Conservation (phyloP, 2,888 invertebrate genomes). For the Leucoptera coffeella region DNA sequence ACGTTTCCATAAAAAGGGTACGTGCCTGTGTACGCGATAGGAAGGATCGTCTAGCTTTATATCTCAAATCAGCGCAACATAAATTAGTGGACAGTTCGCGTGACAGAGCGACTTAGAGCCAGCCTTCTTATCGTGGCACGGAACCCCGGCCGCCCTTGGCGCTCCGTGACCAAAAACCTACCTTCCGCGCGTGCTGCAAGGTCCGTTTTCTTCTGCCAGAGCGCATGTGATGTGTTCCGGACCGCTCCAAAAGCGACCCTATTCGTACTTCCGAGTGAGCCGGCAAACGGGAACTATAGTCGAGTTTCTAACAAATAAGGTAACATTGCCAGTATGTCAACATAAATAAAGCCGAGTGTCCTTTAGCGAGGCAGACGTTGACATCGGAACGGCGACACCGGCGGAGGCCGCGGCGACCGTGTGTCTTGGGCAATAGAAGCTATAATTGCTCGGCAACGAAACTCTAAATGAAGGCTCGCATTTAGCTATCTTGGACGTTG, state of each 20-base stretch:
- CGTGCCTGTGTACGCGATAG: constrained; percentile 12
- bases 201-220: background rate
- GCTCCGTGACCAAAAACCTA: constrained; percentile 18
- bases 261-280: constrained; percentile 17
- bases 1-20: constrained; percentile 18
- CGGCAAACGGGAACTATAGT: constrained; percentile 13
- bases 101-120: constrained; percentile 39
- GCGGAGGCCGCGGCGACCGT: constrained; percentile 16
- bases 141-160: constrained; percentile 23
- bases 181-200: constrained; percentile 11
- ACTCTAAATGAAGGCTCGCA: constrained; percentile 40
- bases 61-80: constrained; percentile 46
- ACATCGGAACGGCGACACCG: constrained; percentile 37
- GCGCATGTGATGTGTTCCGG: constrained; percentile 10
- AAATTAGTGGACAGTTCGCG: constrained; percentile 49
- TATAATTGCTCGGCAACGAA: constrained; percentile 10
- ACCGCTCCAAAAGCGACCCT: constrained; percentile 20
- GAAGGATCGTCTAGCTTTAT: constrained; percentile 26
- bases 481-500: constrained; percentile 41
- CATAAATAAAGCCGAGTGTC: constrained; percentile 52
- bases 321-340: constrained; percentile 46
- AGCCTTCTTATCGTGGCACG: constrained; percentile 44
- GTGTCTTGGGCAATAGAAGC: constrained; percentile 17
- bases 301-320: constrained; percentile 33
- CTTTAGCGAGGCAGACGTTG: constrained; percentile 49